phyloP scores from a whole-genome alignment of 2,888 invertebrate species.

The Pilophorus perplexus region DNA sequence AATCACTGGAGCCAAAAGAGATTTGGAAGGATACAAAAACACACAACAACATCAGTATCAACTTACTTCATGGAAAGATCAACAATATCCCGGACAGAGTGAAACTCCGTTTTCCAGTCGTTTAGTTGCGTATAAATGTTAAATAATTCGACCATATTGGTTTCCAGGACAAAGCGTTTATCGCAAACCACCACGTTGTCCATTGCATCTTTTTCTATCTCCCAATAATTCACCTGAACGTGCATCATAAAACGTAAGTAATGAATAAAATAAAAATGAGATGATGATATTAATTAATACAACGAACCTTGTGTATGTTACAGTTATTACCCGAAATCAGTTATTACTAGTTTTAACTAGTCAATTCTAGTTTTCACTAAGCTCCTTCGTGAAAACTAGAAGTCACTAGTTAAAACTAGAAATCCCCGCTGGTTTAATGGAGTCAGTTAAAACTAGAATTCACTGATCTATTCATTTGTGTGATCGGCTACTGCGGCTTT shows the following conservation, averaged over 20 bases:
- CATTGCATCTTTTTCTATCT: constrained; percentile 57
- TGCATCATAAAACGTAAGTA: neutral
- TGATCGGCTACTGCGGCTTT: too few relatives aligned
- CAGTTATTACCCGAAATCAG: too few relatives aligned
- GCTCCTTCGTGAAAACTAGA: too few relatives aligned
- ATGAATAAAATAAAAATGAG: neutral
- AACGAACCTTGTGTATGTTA: too few relatives aligned
- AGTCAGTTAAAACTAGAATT: too few relatives aligned
- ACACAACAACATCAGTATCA: neutral
- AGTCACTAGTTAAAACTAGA: too few relatives aligned
- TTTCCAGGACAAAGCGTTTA: neutral
- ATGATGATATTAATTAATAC: neutral
- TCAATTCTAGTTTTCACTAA: too few relatives aligned
- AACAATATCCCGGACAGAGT: neutral
- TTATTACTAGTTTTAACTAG: too few relatives aligned
- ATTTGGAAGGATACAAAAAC: neutral
- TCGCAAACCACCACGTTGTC: constrained; percentile 53
- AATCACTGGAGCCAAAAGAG: too few relatives aligned
- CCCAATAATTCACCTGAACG: constrained; percentile 62
- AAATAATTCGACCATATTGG: neutral
- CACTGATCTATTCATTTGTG: too few relatives aligned
- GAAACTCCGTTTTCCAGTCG: neutral
- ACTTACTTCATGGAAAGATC: neutral
- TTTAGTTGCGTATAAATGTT: neutral
- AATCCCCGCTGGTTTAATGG: too few relatives aligned